Evolutionary conservation across 2,888 invertebrate species (phyloP).

Genomic region (Cyaniris semiargus): DNA sequence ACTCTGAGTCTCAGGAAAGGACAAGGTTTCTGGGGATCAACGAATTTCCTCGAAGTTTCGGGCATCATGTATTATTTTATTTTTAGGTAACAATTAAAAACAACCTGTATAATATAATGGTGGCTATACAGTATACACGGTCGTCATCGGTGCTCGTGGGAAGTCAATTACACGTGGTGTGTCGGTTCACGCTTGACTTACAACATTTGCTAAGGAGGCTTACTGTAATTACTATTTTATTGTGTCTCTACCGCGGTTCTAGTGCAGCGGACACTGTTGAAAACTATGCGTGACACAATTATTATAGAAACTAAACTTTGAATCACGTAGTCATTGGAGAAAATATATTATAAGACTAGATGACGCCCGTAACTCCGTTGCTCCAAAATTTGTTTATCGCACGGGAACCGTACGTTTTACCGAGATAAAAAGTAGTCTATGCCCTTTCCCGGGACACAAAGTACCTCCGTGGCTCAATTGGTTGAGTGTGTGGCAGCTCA

Average conservation of each 20-base stretch:
- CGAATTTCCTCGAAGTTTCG: background rate
- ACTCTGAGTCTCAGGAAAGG: too few relatives aligned
- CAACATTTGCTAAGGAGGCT: constrained; percentile 31
- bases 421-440: too few relatives aligned
- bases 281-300: background rate
- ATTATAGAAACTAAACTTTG: background rate
- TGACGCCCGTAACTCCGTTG: too few relatives aligned
- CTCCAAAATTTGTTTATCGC: too few relatives aligned
- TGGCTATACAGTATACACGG: constrained; percentile 47
- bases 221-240: constrained; percentile 19
- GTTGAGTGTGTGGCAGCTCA: too few relatives aligned
- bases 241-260: background rate
- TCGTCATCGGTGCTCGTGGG: constrained; percentile 53
- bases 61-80: background rate
- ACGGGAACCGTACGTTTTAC: too few relatives aligned
- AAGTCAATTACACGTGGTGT: constrained; percentile 59
- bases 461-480: too few relatives aligned
- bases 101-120: constrained; percentile 46
- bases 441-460: too few relatives aligned
- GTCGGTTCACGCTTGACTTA: constrained; percentile 42
- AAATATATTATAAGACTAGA: too few relatives aligned
- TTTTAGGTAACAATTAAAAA: constrained; percentile 11
- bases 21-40: too few relatives aligned
- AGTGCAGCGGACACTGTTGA: background rate
- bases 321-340: too few relatives aligned